Conservation (phyloP, 2,888 invertebrate species). For the Enoplolaimus lenunculus region DNA sequence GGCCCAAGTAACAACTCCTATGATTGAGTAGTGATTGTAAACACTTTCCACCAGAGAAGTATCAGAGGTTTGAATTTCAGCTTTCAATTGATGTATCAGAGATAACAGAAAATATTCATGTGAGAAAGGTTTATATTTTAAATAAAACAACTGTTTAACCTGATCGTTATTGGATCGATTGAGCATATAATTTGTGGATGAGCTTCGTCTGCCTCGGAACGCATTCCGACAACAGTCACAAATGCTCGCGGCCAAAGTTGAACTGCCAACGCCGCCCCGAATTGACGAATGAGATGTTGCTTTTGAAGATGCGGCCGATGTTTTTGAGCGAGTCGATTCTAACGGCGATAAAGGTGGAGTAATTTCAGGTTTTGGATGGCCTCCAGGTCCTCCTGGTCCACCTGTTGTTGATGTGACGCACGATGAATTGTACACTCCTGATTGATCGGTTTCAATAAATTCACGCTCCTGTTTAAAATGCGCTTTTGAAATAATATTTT, state of each 20-base stretch:
- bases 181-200: background rate
- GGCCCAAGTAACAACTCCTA: no score
- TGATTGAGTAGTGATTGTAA: no score
- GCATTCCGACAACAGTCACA: background rate
- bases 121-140: no score
- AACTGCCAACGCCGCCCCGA: background rate
- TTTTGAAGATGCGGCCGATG: no score
- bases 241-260: background rate
- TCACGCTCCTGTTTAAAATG: constrained; percentile 22
- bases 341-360: background rate
- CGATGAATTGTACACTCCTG: background rate
- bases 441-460: constrained; percentile 23
- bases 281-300: no score
- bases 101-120: no score
- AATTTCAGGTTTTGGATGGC: background rate
- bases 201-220: background rate
- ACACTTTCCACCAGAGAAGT: no score
- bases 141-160: no score
- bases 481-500: background rate
- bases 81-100: no score
- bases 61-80: no score
- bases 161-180: background rate
- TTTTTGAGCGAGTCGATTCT: background rate
- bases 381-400: background rate
- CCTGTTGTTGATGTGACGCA: background rate